phyloP scores from a whole-genome alignment of 2,113 vertebrate genomes.

The Triplophysa dalaica region DNA sequence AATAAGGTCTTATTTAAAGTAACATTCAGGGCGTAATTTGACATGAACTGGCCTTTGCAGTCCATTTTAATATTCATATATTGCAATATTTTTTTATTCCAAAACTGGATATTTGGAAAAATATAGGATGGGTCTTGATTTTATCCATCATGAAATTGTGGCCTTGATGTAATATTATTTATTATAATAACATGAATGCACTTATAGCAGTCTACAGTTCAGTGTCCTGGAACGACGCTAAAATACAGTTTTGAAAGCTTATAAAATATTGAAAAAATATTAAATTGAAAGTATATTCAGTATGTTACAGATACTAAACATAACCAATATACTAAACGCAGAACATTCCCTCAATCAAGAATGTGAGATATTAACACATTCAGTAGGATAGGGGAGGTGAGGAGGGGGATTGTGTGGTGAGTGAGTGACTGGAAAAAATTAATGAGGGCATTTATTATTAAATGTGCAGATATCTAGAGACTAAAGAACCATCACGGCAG shows the following conservation, averaged over 20 bases:
- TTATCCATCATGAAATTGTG: no score
- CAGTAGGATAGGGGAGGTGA: not conserved
- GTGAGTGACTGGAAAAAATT: constrained; percentile 21
- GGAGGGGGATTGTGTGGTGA: constrained; percentile 1
- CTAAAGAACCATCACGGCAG: constrained; percentile 38
- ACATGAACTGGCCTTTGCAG: not conserved
- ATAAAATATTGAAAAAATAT: not conserved
- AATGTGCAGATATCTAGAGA: constrained; percentile 36
- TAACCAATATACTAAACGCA: not conserved
- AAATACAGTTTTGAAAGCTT: not conserved
- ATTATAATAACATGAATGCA: no score
- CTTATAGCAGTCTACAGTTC: no score
- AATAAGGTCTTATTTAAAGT: not conserved
- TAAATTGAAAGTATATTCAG: no score
- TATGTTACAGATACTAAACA: not conserved
- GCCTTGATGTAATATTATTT: no score
- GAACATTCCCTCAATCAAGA: not conserved
- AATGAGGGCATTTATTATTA: constrained; percentile 53
- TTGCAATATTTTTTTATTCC: no score
- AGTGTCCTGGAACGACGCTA: no score
- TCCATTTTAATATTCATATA: no score
- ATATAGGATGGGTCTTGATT: no score
- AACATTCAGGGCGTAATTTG: not conserved
- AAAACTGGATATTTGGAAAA: no score
- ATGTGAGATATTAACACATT: not conserved